These are phyloP conservation scores for Dasypus novemcinctus DNA, from an alignment of 2,113 vertebrate species.

Conservation along the genomic window DNA sequence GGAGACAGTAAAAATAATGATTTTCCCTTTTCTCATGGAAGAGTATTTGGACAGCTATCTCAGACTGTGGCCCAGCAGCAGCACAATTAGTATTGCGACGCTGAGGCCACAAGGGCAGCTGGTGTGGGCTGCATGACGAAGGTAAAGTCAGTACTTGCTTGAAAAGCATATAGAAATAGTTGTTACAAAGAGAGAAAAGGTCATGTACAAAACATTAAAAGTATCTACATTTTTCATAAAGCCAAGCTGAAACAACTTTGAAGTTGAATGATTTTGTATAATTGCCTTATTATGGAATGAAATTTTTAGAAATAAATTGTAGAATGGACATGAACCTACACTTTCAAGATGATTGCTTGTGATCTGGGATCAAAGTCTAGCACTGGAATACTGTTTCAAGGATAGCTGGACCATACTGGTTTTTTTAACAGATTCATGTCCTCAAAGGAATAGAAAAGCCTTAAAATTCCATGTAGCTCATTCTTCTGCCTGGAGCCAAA, in stretches of 20 bases:
- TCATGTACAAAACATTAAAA: neutral
- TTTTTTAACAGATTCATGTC: neutral
- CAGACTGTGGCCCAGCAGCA: neutral
- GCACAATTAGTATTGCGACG: neutral
- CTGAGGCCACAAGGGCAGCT: neutral
- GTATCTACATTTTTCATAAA: conserved; percentile 14
- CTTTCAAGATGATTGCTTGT: neutral
- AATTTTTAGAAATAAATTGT: conserved; percentile 44
- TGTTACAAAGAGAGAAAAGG: conserved; percentile 34
- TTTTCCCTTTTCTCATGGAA: neutral
- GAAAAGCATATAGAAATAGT: conserved; percentile 45
- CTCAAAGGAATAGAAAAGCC: neutral
- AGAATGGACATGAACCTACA: neutral
- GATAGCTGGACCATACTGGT: neutral
- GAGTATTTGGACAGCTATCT: neutral
- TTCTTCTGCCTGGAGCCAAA: conserved; percentile 17
- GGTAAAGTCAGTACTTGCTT: conserved; percentile 19
- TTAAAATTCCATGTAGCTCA: neutral
- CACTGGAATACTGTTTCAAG: neutral
- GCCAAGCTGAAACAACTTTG: conserved; percentile 29
- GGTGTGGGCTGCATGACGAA: neutral
- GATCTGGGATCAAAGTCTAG: neutral
- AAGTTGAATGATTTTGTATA: conserved; percentile 46
- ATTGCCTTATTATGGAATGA: conserved; percentile 23
- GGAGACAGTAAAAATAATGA: neutral